Evolutionary conservation across 1,140 invertebrate species (phyloP).

Genomic region (Oncopodura yosiiana): DNA sequence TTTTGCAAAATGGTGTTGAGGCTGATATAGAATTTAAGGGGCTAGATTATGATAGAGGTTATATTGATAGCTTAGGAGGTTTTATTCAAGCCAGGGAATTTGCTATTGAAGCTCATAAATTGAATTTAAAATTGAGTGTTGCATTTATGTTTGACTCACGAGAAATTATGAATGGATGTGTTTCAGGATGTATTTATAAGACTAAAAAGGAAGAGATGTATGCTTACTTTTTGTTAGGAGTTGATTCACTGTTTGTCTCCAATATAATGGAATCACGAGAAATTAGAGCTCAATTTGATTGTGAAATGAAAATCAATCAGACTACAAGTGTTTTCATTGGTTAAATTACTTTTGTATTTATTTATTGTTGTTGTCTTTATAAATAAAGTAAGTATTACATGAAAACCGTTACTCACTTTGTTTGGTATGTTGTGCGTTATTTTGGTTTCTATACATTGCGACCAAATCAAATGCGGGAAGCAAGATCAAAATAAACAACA

Average conservation of each 20-base stretch:
- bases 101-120: slow-evolving; percentile 11
- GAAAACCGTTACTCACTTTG: too few relatives aligned
- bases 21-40: background rate
- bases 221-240: slow-evolving; percentile 26
- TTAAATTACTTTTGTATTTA: too few relatives aligned
- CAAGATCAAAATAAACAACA: too few relatives aligned
- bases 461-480: too few relatives aligned
- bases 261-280: slow-evolving; percentile 26
- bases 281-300: slow-evolving; percentile 13
- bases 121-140: slow-evolving; percentile 16
- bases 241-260: slow-evolving; percentile 28
- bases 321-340: too few relatives aligned
- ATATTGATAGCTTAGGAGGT: slow-evolving; percentile 19
- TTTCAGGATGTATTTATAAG: slow-evolving; percentile 7
- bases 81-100: slow-evolving; percentile 25
- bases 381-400: too few relatives aligned
- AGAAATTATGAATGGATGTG: slow-evolving; percentile 8
- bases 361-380: too few relatives aligned
- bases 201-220: slow-evolving; percentile 24
- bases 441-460: too few relatives aligned
- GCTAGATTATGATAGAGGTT: background rate
- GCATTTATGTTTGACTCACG: slow-evolving; percentile 26
- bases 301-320: too few relatives aligned
- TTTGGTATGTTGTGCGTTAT: too few relatives aligned
- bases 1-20: slow-evolving; percentile 21